Percentiles rank a stretch among this genome's conserved stretches.
These are phyloP conservation scores for Lateolabrax maculatus DNA, from an alignment of 2,797 vertebrate genomes.

Conservation along the genomic window DNA sequence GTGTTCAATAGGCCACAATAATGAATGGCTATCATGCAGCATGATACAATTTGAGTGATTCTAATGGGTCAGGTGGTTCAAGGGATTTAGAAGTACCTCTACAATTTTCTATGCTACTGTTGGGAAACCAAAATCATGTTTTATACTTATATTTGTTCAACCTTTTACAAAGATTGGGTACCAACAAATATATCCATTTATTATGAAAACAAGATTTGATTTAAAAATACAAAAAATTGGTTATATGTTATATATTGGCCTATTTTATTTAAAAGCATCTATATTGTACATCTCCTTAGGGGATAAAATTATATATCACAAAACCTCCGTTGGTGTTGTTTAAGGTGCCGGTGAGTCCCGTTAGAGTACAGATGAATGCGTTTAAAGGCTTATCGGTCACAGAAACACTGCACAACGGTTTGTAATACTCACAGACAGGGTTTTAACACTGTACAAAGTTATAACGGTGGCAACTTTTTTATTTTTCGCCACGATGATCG, in stretches of 20 bases:
- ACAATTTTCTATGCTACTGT: background rate
- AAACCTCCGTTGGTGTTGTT: too few relatives aligned
- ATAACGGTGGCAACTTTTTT: too few relatives aligned
- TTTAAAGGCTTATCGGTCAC: too few relatives aligned
- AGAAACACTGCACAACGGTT: too few relatives aligned
- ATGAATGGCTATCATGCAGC: constrained; percentile 11
- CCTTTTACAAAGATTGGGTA: constrained; percentile 17
- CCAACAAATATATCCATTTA: too few relatives aligned
- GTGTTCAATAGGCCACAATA: background rate
- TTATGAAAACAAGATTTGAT: constrained; percentile 18
- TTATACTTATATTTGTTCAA: constrained; percentile 12
- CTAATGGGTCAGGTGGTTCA: constrained; percentile 11
- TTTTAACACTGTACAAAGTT: too few relatives aligned
- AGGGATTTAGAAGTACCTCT: constrained; percentile 16
- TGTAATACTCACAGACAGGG: too few relatives aligned
- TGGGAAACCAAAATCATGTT: constrained; percentile 24
- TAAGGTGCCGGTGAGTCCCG: too few relatives aligned
- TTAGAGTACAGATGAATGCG: too few relatives aligned
- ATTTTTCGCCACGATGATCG: too few relatives aligned
- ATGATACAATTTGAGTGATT: constrained; percentile 26
- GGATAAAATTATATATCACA: constrained; percentile 1
- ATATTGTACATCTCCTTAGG: background rate
- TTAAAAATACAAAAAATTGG: background rate
- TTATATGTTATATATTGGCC: background rate
- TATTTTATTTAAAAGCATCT: constrained; percentile 6